Evolutionary conservation across 35 echinoderm and acorn worm genomes (phyloP).

Genomic region (Acanthaster planci): DNA sequence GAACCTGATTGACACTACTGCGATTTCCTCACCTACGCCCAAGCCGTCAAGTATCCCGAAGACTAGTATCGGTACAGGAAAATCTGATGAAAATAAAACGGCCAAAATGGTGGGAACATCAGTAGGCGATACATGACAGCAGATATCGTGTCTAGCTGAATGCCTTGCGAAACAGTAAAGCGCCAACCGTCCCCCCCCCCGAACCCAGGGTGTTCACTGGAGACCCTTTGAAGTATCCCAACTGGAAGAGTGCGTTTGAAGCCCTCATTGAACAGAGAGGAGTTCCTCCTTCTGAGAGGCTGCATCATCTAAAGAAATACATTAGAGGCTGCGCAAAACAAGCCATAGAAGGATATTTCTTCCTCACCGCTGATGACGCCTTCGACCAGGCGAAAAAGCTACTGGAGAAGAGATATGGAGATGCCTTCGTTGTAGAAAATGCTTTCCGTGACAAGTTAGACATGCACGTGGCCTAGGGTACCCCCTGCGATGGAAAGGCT

Average conservation of each 20-base stretch:
- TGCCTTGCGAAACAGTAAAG: constrained; percentile 35
- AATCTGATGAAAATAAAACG: too few species aligned
- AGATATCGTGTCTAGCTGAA: constrained; percentile 21
- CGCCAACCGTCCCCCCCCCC: constrained; percentile 59
- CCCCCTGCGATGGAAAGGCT: constrained; percentile 39
- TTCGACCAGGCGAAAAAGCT: constrained; percentile 53
- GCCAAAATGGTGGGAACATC: too few species aligned
- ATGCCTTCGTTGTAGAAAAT: constrained; percentile 48
- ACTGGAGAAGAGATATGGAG: constrained; percentile 59
- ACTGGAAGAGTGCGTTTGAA: constrained; percentile 48
- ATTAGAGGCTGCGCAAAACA: constrained; percentile 53
- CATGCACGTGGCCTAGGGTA: constrained; percentile 55
- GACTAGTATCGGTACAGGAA: too few species aligned
- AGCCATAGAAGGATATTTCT: constrained; percentile 59
- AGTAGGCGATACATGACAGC: not conserved
- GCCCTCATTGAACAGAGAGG: constrained; percentile 48
- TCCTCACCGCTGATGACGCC: constrained; percentile 43
- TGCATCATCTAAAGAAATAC: constrained; percentile 62
- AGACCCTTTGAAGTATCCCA: constrained; percentile 57
- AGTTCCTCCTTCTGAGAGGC: constrained; percentile 36
- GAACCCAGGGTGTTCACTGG: constrained; percentile 73
- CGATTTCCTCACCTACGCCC: not conserved
- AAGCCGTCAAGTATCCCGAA: not conserved
- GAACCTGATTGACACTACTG: not conserved
- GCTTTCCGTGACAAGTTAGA: constrained; percentile 63